Percentiles rank a stretch among this genome's conserved stretches.
Conservation (phyloP, 2,797 vertebrate genomes). For the Phataginus tricuspis region DNA sequence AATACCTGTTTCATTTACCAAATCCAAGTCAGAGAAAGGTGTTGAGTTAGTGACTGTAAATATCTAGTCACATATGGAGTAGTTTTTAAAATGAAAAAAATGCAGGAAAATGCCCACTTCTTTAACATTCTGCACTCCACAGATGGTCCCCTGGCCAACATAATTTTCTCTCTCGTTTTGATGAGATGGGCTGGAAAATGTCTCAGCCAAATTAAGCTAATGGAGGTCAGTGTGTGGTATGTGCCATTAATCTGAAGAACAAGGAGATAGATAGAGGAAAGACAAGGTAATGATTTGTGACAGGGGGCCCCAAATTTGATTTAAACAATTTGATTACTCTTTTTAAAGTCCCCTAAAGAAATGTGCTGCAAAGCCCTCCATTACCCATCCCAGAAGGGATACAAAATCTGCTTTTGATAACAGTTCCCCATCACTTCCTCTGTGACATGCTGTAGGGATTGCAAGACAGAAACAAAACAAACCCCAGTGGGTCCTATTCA, state of each 20-base stretch:
- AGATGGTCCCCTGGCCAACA: slow-evolving; percentile 78
- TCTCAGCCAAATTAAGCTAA: slow-evolving; percentile 84
- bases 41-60: neutral
- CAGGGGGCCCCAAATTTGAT: slow-evolving; percentile 88
- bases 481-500: neutral
- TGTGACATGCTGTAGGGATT: slow-evolving; percentile 78
- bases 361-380: slow-evolving; percentile 86
- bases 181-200: slow-evolving; percentile 84
- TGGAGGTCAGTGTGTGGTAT: slow-evolving; percentile 82
- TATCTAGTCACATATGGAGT: neutral
- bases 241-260: slow-evolving; percentile 85
- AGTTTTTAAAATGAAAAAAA: slow-evolving; percentile 35
- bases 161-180: slow-evolving; percentile 75
- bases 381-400: slow-evolving; percentile 72
- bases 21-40: slow-evolving; percentile 26
- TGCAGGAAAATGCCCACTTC: slow-evolving; percentile 62
- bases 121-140: slow-evolving; percentile 71
- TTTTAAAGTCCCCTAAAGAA: slow-evolving; percentile 87
- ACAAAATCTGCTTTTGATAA: slow-evolving; percentile 83
- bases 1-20: slow-evolving; percentile 4
- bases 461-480: slow-evolving; percentile 82
- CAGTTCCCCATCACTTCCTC: slow-evolving; percentile 81
- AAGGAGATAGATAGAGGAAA: slow-evolving; percentile 86
- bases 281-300: slow-evolving; percentile 90
- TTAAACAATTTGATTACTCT: slow-evolving; percentile 88